A percentile compares a stretch with the other conserved stretches of the same genome.
phyloP scores from a whole-genome alignment of 2,113 vertebrate genomes.

The Hypocryptadius cinnamomeus region DNA sequence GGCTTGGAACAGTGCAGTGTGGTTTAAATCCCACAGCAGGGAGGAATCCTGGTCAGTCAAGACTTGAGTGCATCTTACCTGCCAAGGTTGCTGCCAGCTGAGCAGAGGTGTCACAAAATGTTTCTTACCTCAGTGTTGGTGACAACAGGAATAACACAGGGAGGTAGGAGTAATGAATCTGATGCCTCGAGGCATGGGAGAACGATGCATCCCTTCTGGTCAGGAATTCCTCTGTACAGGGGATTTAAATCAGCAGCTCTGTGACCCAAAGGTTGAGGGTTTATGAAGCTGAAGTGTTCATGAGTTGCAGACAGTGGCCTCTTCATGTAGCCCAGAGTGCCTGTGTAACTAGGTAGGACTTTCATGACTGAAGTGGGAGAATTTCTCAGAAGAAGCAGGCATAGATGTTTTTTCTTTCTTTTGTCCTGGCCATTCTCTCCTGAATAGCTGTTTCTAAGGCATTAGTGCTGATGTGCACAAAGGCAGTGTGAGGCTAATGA shows the following conservation, averaged over 20 bases:
- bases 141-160: not conserved
- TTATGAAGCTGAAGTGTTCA: not conserved
- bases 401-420: not conserved
- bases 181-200: not conserved
- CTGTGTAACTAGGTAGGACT: not conserved
- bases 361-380: not conserved
- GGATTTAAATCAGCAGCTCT: not conserved
- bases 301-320: not conserved
- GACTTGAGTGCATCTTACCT: not conserved
- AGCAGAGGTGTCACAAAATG: not conserved
- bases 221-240: not conserved
- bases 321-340: not conserved
- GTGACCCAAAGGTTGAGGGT: not conserved
- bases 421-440: not conserved
- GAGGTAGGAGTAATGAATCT: not conserved
- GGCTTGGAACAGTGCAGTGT: not conserved
- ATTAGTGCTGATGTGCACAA: not conserved
- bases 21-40: not conserved
- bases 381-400: not conserved
- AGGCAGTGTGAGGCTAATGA: not conserved
- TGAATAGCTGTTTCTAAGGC: not conserved
- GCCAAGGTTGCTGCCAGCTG: not conserved
- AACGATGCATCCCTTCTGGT: not conserved
- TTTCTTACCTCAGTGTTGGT: not conserved
- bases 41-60: not conserved